Base-by-base conservation (phyloP, 2,113 vertebrate species). In the Rana temporaria region DNA sequence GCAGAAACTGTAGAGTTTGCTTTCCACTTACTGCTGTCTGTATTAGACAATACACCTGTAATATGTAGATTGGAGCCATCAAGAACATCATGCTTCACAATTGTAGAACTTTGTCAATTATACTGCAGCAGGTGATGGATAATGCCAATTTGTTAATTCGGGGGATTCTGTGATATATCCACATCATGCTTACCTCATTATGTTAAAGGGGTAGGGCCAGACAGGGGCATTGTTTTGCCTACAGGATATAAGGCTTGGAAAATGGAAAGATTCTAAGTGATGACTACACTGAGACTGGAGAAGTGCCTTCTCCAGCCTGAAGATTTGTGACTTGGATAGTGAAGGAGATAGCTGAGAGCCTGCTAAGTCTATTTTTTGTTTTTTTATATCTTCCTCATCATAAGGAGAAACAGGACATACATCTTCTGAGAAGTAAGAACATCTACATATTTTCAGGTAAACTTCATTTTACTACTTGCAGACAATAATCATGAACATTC, bases 11-110 rank as follows among this genome's bases (percentile, higher is more conserved):
- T n/a, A 55, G 20, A 20, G 65, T 65, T 62, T 79, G 32, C 68
- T 79, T 20, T 55, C 19, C 16, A 57, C 17, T 32, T 68, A 56
- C 57, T 22, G 57, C 20, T 66, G 26, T 16, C 11, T 66, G 4
- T 48, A 17, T 2, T 66, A 56, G 34, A 55, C 42, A 59, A 79
- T 42, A 7, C 24, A 30, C 17, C 18, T 59, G 65, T 70, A 69
- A 15, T 79, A 48, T 79, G 78, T 70, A 69, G n/a, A 79, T 69
- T 69, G 32, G 30, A 59, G 3, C n/a, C 75, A 57, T 77, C n/a
- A 53, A 64, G 19, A 17, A 24, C 20, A 22, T 14, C 42, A 53
- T 59, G 26, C 18, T 38, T 60, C 32, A 60, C 78, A 24, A 48
- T 70, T 4, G 12, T 53, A 34, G 30, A 79, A 59, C 6, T 42